phyloP scores from a whole-genome alignment of 2,797 vertebrate genomes.

The Crossoptilon crossoptilon region DNA sequence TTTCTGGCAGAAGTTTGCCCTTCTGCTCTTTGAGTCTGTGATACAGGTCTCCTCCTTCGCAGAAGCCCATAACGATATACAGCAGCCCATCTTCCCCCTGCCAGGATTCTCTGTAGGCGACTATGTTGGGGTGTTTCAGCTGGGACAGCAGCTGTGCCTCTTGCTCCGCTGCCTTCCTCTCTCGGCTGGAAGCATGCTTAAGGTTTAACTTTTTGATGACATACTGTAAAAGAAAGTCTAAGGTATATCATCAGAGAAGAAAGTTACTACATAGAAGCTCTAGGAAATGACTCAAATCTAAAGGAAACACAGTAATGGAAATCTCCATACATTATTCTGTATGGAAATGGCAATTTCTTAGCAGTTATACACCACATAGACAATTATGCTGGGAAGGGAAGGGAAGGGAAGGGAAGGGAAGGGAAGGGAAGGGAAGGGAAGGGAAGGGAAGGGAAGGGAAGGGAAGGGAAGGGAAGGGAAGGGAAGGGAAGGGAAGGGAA shows the following conservation, averaged over 20 bases:
- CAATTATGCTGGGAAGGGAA: neutral
- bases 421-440: too few relatives aligned
- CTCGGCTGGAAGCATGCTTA: slow-evolving; percentile 87
- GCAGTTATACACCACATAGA: neutral
- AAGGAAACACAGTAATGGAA: neutral
- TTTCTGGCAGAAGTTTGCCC: slow-evolving; percentile 91
- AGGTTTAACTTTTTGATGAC: slow-evolving; percentile 97
- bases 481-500: too few relatives aligned
- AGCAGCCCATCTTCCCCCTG: slow-evolving; percentile 92
- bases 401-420: too few relatives aligned
- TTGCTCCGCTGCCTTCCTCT: slow-evolving; percentile 92
- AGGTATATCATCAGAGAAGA: neutral
- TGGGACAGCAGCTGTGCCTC: slow-evolving; percentile 95
- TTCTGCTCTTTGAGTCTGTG: slow-evolving; percentile 94
- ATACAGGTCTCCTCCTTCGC: slow-evolving; percentile 98
- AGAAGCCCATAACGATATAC: slow-evolving; percentile 98
- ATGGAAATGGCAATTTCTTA: neutral
- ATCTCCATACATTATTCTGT: neutral
- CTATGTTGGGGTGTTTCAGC: slow-evolving; percentile 95
- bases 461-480: too few relatives aligned
- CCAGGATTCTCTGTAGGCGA: slow-evolving; percentile 97
- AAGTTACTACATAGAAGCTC: neutral
- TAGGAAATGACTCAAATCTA: neutral
- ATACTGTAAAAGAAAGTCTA: slow-evolving; percentile 81
- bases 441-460: too few relatives aligned